Evolutionary conservation across 2,797 vertebrate genomes (phyloP), one percentile per base, ranked within the genome.

Genomic region (Pygocentrus nattereri): DNA sequence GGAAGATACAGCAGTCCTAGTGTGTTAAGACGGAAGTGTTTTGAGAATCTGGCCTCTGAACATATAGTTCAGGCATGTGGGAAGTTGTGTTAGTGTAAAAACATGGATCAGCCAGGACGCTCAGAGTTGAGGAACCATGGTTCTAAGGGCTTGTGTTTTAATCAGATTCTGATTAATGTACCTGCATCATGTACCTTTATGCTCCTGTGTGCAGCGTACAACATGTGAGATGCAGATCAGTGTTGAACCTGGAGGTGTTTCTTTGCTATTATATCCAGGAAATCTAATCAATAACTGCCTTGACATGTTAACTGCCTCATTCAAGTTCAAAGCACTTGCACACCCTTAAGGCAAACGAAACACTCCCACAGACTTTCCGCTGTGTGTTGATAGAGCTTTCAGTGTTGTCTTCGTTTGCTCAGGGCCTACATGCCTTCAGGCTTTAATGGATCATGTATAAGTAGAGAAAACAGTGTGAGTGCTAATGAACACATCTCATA

Each of bases 391-490:
- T n/a, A 67, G 62, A 67, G 31, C 34, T 25, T 25, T 73, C 56
- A n/a, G 16, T 41, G 15, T 56, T 25, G 25, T 69, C 38, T 75
- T 41, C 4, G 27, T 52, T 75, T 64, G 64, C 47, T 67, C 70
- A 65, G 34, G 67, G 79, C 27, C 61, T 76, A 27, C 61, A 74
- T 67, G 70, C 70, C 59, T 67, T 30, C 54, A 34, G 67, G 68
- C 13, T 68, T 8, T 75, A 81, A 75, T 61, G 27, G 72, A 69
- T 76, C 50, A 50, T 64, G 41, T 58, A 59, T 41, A 74, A 44
- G 25, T 23, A 31, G 34, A 47, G 6, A 25, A 71, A 65, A 58
- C 52, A 75, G 38, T 30, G 56, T 31, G 54, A 10, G n/a, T 73
- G 67, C 11, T 23, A 16, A 49, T 49, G n/a, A 38, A 67, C 5